Evolutionary conservation across 1,140 invertebrate genomes (phyloP).

Genomic region (Drosophila pandora): DNA sequence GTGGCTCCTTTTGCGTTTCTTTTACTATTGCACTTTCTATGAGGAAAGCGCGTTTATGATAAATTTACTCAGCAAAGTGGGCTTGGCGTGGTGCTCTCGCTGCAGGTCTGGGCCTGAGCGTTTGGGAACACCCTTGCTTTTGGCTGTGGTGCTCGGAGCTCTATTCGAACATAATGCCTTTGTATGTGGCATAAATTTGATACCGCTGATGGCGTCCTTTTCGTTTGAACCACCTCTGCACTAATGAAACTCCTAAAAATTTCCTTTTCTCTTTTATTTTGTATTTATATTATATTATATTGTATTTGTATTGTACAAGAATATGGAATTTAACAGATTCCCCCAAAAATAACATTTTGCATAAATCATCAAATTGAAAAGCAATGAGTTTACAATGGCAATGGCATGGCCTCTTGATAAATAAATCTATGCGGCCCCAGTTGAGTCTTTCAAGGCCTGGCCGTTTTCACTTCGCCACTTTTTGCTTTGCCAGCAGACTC

Average conservation of each 20-base stretch:
- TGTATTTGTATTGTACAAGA: too few relatives aligned
- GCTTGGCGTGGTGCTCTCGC: neutral
- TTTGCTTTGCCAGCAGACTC: too few relatives aligned
- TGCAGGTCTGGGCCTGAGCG: neutral
- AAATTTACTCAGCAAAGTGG: conserved; percentile 21
- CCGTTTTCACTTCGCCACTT: conserved; percentile 80
- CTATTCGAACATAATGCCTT: conserved; percentile 55
- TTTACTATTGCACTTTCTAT: conserved; percentile 3
- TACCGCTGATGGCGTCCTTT: conserved; percentile 18
- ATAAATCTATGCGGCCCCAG: conserved; percentile 50
- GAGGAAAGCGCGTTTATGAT: neutral
- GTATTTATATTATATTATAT: too few relatives aligned
- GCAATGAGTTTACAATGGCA: neutral
- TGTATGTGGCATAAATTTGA: conserved; percentile 65
- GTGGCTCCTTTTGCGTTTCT: neutral
- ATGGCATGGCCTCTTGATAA: conserved; percentile 33
- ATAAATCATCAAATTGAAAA: neutral
- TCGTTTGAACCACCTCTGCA: neutral
- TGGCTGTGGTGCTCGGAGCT: conserved; percentile 17
- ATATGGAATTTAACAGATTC: neutral
- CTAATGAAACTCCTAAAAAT: conserved; percentile 5
- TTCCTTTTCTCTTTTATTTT: neutral
- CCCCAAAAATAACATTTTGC: neutral
- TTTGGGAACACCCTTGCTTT: neutral
- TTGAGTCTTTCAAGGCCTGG: conserved; percentile 64